These are phyloP conservation scores for Megaustenia siamemsis DNA, from an alignment of 2,888 invertebrate species.

Conservation along the genomic window DNA sequence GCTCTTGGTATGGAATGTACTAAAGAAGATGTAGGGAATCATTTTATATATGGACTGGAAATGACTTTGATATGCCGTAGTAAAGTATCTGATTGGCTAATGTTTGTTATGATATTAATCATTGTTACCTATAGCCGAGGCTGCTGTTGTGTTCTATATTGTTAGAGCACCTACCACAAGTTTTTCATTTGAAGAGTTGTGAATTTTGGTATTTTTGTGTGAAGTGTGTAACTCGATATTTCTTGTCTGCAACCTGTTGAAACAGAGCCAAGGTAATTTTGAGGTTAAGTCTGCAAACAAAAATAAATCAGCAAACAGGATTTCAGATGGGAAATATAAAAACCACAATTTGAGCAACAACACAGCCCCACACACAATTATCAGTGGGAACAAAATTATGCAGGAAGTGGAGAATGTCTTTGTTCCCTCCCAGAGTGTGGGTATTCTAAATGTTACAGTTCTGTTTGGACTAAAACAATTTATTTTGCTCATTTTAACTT, in stretches of 20 bases:
- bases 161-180: too few species aligned
- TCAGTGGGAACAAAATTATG: neutral
- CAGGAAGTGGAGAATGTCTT: neutral
- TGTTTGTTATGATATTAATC: too few species aligned
- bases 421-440: neutral
- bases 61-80: too few species aligned
- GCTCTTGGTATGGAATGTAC: too few species aligned
- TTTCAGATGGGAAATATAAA: neutral
- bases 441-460: conserved; percentile 18
- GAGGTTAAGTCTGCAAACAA: neutral
- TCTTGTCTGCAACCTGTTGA: neutral
- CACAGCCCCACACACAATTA: neutral
- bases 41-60: too few species aligned
- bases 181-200: too few species aligned
- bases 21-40: too few species aligned
- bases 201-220: too few species aligned
- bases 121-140: too few species aligned
- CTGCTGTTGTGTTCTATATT: too few species aligned
- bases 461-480: neutral
- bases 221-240: too few species aligned
- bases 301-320: conserved; percentile 32
- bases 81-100: too few species aligned
- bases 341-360: conserved; percentile 5
- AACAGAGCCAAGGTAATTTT: neutral
- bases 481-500: neutral